Evolutionary conservation across 2,113 vertebrate species (phyloP), one percentile per base, ranked within the genome.

Genomic region (Sebastes fasciatus): DNA sequence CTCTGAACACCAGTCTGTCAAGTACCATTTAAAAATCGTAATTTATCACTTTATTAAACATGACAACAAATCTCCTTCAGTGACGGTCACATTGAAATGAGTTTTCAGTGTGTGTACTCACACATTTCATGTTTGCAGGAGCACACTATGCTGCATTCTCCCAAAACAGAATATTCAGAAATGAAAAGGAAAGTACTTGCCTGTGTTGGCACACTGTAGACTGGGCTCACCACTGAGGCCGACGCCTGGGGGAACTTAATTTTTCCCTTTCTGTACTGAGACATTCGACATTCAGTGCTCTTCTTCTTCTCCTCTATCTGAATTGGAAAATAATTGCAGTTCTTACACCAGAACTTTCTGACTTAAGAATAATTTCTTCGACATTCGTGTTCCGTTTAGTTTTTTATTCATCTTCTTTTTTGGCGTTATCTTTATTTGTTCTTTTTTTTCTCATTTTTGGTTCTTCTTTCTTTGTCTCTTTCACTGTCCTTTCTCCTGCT

Each of bases 151-250:
- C 42, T 58, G 16, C 16, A 45, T 75, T 70, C 42, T 46, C 16
- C 19, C 40, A 11, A 4, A 62, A 19, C 2, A 45, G 46, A 55
- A 11, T 48, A 62, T 66, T 72, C 13, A 0, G 34, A 61, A 40
- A 70, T 61, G 58, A 84, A 70, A 52, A 77, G 68, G 17, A 70
- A 73, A 73, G 46, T 40, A 21, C 43, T 83, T 76, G 75, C 79
- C 43, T 79, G 26, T 65, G 63, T 61, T 54, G 42, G 64, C 55
- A 19, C 11, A n/a, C 13, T 61, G 26, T 69, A 65, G 62, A 73
- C 63, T 62, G 34, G 11, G 67, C 46, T 80, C 61, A 80, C 51
- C 54, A 13, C 67, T 70, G 69, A 77, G 62, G 43, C 67, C 1
- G 3, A 60, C 26, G 58, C 85, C 79, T 80, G 43, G 14, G 68